These are phyloP conservation scores for Pocillopora grandis DNA, from an alignment of 92 coral and sea anemone species.

Conservation along the genomic window DNA sequence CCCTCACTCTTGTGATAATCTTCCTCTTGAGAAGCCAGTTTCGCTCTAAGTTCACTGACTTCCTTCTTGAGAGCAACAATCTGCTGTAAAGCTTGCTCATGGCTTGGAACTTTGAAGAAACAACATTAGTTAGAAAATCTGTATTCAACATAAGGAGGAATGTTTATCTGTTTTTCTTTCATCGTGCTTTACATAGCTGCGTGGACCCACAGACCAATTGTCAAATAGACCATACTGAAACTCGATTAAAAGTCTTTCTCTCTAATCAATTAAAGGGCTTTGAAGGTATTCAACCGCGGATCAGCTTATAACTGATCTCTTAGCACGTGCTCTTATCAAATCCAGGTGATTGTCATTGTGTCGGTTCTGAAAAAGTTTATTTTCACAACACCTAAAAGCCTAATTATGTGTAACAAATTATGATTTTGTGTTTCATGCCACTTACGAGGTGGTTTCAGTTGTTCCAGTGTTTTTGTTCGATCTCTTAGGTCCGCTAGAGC, in stretches of 20 bases:
- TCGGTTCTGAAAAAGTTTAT: too few species aligned
- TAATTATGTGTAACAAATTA: too few species aligned
- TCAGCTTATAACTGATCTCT: too few species aligned
- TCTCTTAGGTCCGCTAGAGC: constrained; percentile 86
- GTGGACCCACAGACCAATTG: too few species aligned
- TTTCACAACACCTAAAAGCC: too few species aligned
- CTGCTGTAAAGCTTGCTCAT: constrained; percentile 90
- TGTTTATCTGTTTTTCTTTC: not conserved
- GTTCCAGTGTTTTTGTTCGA: constrained; percentile 79
- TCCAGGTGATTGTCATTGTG: too few species aligned
- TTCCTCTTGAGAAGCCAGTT: constrained; percentile 80
- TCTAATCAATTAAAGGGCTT: too few species aligned
- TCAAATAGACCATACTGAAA: too few species aligned
- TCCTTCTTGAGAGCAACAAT: constrained; percentile 78
- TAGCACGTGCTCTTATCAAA: too few species aligned
- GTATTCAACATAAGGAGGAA: not conserved
- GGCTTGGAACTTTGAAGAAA: constrained; percentile 71
- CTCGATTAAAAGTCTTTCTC: too few species aligned
- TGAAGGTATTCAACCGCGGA: too few species aligned
- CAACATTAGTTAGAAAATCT: not conserved
- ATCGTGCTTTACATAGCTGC: too few species aligned
- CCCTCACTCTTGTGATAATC: constrained; percentile 88
- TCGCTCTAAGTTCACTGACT: constrained; percentile 78
- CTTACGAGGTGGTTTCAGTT: constrained; percentile 92
- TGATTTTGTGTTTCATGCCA: not conserved